Evolutionary conservation across 2,888 invertebrate genomes (phyloP).

Genomic region (Torymus tubicola): DNA sequence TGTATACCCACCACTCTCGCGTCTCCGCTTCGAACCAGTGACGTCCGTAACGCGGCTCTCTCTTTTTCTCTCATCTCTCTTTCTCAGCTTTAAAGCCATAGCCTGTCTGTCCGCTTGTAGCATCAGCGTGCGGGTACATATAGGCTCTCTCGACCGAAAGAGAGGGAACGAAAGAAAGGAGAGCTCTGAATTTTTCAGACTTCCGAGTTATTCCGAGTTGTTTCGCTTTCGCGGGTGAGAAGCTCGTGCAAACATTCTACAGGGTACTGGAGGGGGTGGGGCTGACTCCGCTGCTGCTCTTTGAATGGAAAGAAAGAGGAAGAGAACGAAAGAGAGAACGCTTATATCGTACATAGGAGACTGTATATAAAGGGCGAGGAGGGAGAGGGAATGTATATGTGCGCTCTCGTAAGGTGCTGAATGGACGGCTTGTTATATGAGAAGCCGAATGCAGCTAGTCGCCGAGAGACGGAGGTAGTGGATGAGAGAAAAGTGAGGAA

Average conservation of each 20-base stretch:
- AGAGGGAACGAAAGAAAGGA: constrained; percentile 56
- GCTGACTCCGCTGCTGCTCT: background rate
- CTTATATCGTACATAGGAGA: no score
- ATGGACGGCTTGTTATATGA: constrained; percentile 38
- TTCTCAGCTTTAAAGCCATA: constrained; percentile 14
- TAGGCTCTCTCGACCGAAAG: constrained; percentile 14
- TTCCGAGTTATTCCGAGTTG: constrained; percentile 59
- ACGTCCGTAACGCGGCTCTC: background rate
- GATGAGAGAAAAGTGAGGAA: background rate
- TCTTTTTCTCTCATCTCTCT: background rate
- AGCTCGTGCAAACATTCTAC: constrained; percentile 65
- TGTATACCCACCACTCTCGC: background rate
- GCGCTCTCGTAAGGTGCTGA: background rate
- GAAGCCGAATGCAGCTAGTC: constrained; percentile 34
- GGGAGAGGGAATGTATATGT: background rate
- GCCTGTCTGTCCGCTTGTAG: background rate
- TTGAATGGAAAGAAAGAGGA: background rate
- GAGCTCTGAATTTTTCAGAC: constrained; percentile 65
- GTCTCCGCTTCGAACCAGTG: no score
- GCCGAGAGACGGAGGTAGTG: background rate
- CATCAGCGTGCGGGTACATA: background rate
- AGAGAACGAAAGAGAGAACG: no score
- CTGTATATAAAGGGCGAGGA: no score
- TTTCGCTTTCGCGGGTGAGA: constrained; percentile 57
- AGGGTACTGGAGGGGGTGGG: constrained; percentile 17